Evolutionary conservation across 2,113 vertebrate species (phyloP).

Genomic region (Leucopsar rothschildi): DNA sequence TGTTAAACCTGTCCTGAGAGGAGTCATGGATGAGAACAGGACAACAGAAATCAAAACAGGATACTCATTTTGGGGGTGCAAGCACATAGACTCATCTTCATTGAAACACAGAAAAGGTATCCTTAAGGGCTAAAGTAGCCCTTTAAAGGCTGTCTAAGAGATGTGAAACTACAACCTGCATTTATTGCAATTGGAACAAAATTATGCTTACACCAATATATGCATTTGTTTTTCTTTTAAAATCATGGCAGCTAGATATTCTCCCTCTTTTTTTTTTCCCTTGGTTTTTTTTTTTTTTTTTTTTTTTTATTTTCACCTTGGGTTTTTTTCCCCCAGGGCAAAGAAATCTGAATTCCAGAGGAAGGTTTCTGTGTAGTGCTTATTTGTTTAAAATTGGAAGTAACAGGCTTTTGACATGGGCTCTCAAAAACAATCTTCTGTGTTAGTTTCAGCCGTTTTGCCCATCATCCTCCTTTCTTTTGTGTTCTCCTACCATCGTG

Average conservation of each 20-base stretch:
- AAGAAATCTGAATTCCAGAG: neutral
- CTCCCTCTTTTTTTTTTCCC: neutral
- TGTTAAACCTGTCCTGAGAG: neutral
- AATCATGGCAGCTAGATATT: neutral
- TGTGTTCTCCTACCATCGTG: accelerated
- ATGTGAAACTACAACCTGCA: neutral
- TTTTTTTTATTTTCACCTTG: too few relatives aligned
- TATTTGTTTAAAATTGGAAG: neutral
- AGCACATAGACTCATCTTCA: too few relatives aligned
- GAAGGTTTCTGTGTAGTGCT: neutral
- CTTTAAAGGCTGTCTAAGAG: neutral
- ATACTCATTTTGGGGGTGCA: neutral
- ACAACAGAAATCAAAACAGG: neutral
- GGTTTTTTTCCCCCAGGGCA: neutral
- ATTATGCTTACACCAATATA: neutral
- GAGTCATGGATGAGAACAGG: neutral
- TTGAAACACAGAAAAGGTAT: neutral
- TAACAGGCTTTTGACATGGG: neutral
- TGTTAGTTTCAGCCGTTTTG: neutral
- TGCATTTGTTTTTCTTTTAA: neutral
- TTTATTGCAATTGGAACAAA: neutral
- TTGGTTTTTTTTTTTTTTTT: neutral
- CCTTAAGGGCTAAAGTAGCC: neutral
- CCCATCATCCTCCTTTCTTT: neutral
- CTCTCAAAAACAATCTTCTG: neutral